Percentiles rank a stretch among this genome's conserved stretches.
phyloP scores from a whole-genome alignment of 2,113 vertebrate species.

The Progne subis region DNA sequence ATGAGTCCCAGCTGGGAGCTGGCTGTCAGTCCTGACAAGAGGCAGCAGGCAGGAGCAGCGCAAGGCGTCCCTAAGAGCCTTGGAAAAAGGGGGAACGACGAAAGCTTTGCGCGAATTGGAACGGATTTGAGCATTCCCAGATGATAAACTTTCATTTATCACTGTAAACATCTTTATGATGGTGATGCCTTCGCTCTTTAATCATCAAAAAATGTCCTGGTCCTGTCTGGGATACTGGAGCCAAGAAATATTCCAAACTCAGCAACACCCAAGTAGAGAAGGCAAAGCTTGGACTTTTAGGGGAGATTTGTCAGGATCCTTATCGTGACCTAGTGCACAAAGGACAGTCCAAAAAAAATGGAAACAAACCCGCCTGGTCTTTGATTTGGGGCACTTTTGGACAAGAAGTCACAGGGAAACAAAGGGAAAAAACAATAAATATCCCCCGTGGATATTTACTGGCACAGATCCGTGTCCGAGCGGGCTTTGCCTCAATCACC shows the following conservation, averaged over 20 bases:
- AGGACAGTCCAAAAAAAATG: neutral
- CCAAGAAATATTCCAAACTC: neutral
- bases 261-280: neutral
- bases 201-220: neutral
- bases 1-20: neutral
- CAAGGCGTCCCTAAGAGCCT: neutral
- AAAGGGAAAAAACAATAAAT: neutral
- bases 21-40: neutral
- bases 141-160: no score
- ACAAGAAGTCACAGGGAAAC: neutral
- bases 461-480: neutral
- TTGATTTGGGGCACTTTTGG: neutral
- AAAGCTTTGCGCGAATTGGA: neutral
- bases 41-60: neutral
- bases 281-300: neutral
- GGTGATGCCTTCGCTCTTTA: neutral
- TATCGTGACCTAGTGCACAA: neutral
- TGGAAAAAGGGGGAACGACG: accelerated
- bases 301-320: neutral
- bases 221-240: neutral
- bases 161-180: neutral
- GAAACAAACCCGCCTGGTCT: neutral
- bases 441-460: accelerated
- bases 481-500: accelerated
- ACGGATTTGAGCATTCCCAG: neutral